Base-by-base conservation (phyloP, 2,888 invertebrate species). In the Andrena bicolor region DNA sequence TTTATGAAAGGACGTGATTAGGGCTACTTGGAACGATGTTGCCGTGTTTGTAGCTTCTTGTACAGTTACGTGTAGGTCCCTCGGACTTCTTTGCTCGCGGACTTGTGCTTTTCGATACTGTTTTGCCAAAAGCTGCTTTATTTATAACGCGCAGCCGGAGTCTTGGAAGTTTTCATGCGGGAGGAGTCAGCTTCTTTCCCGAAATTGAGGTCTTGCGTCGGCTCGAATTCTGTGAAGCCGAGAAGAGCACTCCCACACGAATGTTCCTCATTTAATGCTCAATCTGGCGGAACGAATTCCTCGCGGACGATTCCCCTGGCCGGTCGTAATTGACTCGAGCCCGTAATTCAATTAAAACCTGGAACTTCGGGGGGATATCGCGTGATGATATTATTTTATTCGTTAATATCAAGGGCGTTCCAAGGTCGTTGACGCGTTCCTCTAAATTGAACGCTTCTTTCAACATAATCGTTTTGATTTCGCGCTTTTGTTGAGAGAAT, bases 221-320 rank as follows among this genome's bases (percentile, higher is more conserved):
- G 23, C 61, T 30, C 61, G 28, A 61, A 30, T 61, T 32, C 32
- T 30, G 16, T 16, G 61, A 32, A 32, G 8, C 28, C 4, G 20
- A 32, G n/a, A 30, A 61, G 61, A 32, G 28, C 10, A 56, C 56
- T 26, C 56, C 56, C 56, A 56, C 56, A 23, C 56, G 13, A 41
- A 26, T 56, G 23, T 56, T 51, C 51, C 20, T 56, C 56, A 13
- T 56, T 26, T 56, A 26, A 23, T 56, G 56, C 23, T 56, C 56
- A 56, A 56, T 56, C 56, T 56, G 56, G 56, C 23, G 56, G 23
- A 56, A 56, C 56, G 23, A 56, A 56, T 56, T 56, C 56, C 23
- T 56, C 56, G 53, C 23, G 41, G 41, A 41, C 41, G 56, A 56
- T 56, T 56, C 56, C 23, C 56, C 23, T 26, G 56, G 23, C 53